Evolutionary conservation across 1,140 invertebrate species (phyloP).

Genomic region (Drosophila malerkotliana): DNA sequence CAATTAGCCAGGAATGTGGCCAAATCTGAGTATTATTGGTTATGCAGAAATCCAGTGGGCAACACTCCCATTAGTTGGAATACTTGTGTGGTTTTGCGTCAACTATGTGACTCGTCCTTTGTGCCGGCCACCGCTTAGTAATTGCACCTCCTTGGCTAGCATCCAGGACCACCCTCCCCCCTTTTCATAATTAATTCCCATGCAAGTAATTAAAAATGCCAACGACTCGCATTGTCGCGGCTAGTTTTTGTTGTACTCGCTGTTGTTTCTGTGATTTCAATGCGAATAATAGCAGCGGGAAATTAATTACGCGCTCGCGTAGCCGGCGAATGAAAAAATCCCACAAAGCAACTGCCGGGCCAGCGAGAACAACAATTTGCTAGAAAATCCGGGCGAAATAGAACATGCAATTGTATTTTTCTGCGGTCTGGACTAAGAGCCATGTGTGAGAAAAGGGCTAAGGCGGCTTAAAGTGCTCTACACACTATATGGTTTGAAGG

Average conservation of each 20-base stretch:
- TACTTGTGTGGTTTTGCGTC: not conserved
- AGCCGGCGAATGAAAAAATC: slow-evolving; percentile 42
- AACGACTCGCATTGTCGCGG: slow-evolving; percentile 68
- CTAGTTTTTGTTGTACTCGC: slow-evolving; percentile 39
- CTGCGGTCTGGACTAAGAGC: slow-evolving; percentile 7
- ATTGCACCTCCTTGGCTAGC: slow-evolving; percentile 6
- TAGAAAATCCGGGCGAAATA: slow-evolving; percentile 28
- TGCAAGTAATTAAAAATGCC: slow-evolving; percentile 76
- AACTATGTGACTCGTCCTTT: not conserved
- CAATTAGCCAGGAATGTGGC: slow-evolving; percentile 28
- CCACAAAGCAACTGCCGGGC: slow-evolving; percentile 33
- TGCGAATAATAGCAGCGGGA: slow-evolving; percentile 60
- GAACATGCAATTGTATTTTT: slow-evolving; percentile 40
- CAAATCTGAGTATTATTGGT: not conserved
- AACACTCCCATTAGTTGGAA: no score
- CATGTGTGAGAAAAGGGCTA: not conserved
- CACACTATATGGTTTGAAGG: no score
- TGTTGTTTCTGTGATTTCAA: slow-evolving; percentile 39
- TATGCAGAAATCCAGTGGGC: not conserved
- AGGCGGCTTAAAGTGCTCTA: not conserved
- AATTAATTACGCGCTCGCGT: slow-evolving; percentile 71
- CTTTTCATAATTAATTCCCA: slow-evolving; percentile 72
- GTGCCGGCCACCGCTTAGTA: slow-evolving; percentile 3
- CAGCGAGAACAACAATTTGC: not conserved
- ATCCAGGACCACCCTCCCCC: slow-evolving; percentile 1